Base-by-base conservation (phyloP, 2,797 vertebrate species). In the Gymnoscopelus microlampas region DNA sequence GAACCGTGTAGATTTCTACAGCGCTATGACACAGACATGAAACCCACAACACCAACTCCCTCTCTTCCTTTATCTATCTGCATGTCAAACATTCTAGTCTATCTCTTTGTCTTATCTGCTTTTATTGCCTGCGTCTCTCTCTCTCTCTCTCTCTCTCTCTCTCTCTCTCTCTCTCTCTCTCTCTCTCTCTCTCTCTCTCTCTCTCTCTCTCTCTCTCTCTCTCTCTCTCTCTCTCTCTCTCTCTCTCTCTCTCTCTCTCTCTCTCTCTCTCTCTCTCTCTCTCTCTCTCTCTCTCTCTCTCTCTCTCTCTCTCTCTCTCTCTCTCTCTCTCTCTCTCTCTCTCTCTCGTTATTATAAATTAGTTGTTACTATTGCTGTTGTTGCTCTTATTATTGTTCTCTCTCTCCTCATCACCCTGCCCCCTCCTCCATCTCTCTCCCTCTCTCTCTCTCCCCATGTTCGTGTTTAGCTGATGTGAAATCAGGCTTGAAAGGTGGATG, bases 401-500 rank as follows among this genome's bases (percentile, higher is more conserved):
- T 49, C 39, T 39, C n/a, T 68, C 47, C 66, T 66, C 74, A 71
- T 29, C 2, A 29, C 26, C 26, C 26, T 29, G 62, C 68, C 73
- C 58, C 53, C 58, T 68, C 68, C 80, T 74, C 76, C 72, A n/a
- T n/a, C 74, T 39, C 53, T 32, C 19, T 0, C n/a, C 76, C 80
- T 76, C 83, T 85, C 19, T 51, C 71, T 54, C 13, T 60, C 71
- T 77, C 15, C 68, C 60, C 66, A 54, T 60, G 63, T 74, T 58
- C 66, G 47, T 67, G 53, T 39, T 14, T 51, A 44, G 58, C 70
- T 69, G 55, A 63, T 53, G 76, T 76, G 64, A 80, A 85, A 80
- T 84, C 80, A 79, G 73, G 75, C 81, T 73, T 86, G 79, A 88
- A 80, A 88, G 69, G 74, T 35, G 29, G 2, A 26, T 67, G 57